phyloP scores from a whole-genome alignment of 2,888 invertebrate species.

The Embidobia sp. region DNA sequence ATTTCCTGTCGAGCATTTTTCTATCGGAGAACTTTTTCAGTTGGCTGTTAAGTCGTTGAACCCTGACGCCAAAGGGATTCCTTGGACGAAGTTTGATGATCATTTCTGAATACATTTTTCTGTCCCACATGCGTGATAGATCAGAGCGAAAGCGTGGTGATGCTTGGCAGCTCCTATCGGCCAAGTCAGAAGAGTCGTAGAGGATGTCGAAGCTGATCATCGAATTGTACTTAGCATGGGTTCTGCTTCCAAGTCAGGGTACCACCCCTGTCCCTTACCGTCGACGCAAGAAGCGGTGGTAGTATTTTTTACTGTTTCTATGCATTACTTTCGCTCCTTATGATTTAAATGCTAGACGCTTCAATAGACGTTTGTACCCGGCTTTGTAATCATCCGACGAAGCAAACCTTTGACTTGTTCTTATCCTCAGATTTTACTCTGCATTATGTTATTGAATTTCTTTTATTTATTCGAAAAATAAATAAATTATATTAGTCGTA shows the following conservation, averaged over 20 bases:
- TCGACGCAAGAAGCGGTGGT: constrained; percentile 78
- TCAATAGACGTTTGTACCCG: constrained; percentile 15
- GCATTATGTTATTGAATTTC: no score
- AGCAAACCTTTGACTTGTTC: no score
- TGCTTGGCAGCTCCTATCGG: constrained; percentile 73
- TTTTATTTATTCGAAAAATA: no score
- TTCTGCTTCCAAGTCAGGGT: constrained; percentile 76
- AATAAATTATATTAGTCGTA: no score
- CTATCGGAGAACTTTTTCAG: no score
- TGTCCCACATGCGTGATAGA: constrained; percentile 62
- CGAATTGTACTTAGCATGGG: constrained; percentile 76
- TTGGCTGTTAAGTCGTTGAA: constrained; percentile 2
- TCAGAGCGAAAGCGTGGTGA: constrained; percentile 64
- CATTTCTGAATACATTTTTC: constrained; percentile 52
- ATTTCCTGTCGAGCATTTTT: no score
- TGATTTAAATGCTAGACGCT: constrained; percentile 61
- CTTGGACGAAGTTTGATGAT: constrained; percentile 43
- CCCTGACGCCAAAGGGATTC: constrained; percentile 11
- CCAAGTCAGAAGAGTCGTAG: constrained; percentile 70
- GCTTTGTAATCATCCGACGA: not conserved
- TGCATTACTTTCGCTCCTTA: constrained; percentile 29
- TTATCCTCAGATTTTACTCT: no score
- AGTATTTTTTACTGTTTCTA: constrained; percentile 65
- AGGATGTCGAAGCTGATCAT: constrained; percentile 77
- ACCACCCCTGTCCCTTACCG: constrained; percentile 68